phyloP scores from a whole-genome alignment of 2,888 invertebrate genomes.

The Crepidodera aurea region DNA sequence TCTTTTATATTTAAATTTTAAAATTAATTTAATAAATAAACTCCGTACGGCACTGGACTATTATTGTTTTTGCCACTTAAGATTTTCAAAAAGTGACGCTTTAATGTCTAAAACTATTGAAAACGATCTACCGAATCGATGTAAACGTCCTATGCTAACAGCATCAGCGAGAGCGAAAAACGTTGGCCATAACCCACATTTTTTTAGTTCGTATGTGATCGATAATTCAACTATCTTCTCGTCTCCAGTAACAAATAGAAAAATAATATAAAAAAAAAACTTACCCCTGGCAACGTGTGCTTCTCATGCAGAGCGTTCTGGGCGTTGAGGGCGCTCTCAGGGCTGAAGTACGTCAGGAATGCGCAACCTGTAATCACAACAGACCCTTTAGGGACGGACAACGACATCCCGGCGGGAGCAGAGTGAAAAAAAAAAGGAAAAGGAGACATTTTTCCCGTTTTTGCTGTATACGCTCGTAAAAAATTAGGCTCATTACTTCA shows the following conservation, averaged over 20 bases:
- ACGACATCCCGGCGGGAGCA: slow-evolving; percentile 17
- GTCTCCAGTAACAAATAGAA: not conserved
- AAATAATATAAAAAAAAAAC: slow-evolving; percentile 59
- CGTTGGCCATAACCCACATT: too few species aligned
- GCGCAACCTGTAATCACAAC: slow-evolving; percentile 86
- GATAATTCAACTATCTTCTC: too few species aligned
- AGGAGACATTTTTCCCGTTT: slow-evolving; percentile 24
- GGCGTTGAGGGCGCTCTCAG: slow-evolving; percentile 93
- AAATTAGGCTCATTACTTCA: slow-evolving; percentile 26
- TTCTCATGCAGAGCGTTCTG: slow-evolving; percentile 96
- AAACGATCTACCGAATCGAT: too few species aligned
- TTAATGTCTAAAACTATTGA: too few species aligned
- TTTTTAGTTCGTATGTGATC: too few species aligned
- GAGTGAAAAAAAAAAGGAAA: slow-evolving; percentile 5
- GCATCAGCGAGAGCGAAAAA: too few species aligned
- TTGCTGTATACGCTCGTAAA: slow-evolving; percentile 22
- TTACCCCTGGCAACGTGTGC: slow-evolving; percentile 98
- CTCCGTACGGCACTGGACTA: too few species aligned
- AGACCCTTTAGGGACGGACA: slow-evolving; percentile 33
- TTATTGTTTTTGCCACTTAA: too few species aligned
- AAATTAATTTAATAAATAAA: too few species aligned
- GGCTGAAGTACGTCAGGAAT: slow-evolving; percentile 97
- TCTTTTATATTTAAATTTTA: too few species aligned
- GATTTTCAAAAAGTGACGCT: too few species aligned
- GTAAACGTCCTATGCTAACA: too few species aligned